These are phyloP conservation scores for Ctenodactylus gundi DNA, from an alignment of 2,113 vertebrate species.

Conservation along the genomic window DNA sequence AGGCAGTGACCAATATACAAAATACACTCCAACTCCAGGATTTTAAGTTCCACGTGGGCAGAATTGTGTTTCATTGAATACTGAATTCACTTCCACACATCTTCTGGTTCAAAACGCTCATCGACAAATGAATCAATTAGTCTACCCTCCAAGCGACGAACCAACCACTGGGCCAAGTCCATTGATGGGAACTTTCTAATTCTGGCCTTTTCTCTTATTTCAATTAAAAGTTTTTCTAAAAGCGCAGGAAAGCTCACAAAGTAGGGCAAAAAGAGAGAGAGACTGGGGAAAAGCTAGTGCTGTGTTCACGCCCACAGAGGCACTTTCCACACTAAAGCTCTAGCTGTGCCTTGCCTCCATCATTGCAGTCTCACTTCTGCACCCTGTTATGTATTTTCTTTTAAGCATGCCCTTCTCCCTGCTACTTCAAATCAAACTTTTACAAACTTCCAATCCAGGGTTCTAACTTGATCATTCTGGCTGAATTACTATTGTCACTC, in stretches of 20 bases:
- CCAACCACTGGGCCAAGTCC: not conserved
- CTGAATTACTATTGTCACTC: not conserved
- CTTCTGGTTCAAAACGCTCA: not conserved
- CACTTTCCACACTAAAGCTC: not conserved
- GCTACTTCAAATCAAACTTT: not conserved
- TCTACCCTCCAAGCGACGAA: not conserved
- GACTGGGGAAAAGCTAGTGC: not conserved
- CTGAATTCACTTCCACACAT: not conserved
- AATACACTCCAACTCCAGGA: not conserved
- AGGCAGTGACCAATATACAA: not conserved
- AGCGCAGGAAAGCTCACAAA: not conserved
- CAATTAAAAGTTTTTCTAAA: constrained; percentile 36
- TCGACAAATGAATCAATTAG: not conserved
- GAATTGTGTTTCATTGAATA: not conserved
- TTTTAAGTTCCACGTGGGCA: not conserved
- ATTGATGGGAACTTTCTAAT: not conserved
- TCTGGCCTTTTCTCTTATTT: not conserved
- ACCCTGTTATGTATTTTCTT: not conserved
- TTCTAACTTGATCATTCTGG: not conserved
- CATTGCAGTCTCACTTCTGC: not conserved
- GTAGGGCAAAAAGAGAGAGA: not conserved
- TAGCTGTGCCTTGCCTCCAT: not conserved
- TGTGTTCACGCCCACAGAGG: not conserved
- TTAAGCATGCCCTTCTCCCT: not conserved
- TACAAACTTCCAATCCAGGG: not conserved